phyloP scores from a whole-genome alignment of 1,140 invertebrate species.

The Lasioglossum baleicum region DNA sequence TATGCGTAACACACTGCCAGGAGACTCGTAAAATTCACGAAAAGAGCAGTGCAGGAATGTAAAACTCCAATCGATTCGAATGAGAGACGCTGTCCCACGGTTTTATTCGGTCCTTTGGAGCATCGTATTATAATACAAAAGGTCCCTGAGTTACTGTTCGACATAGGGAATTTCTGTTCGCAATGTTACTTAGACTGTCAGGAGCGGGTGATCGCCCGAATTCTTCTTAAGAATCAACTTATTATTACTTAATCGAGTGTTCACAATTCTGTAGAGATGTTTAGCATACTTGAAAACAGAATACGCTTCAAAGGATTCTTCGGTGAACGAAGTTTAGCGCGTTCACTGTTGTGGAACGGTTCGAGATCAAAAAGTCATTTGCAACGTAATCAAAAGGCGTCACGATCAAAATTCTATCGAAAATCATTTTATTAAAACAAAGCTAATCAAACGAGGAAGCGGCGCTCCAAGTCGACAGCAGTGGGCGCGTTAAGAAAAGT shows the following conservation, averaged over 20 bases:
- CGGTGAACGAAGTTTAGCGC: slow-evolving; percentile 15
- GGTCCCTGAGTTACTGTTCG: background rate
- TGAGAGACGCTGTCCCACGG: background rate
- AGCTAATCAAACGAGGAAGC: background rate
- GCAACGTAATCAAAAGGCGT: background rate
- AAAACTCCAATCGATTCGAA: background rate
- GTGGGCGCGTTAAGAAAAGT: slow-evolving; percentile 25
- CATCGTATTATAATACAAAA: background rate
- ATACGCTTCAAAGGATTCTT: slow-evolving; percentile 17
- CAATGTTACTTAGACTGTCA: background rate
- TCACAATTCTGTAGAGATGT: background rate
- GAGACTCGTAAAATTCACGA: slow-evolving; percentile 33
- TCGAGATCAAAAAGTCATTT: slow-evolving; percentile 19
- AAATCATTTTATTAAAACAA: too few species aligned
- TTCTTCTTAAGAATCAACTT: background rate
- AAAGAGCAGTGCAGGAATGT: slow-evolving; percentile 1
- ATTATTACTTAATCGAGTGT: background rate
- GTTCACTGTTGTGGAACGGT: slow-evolving; percentile 1
- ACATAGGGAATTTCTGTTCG: background rate
- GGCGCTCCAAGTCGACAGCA: background rate
- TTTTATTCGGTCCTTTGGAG: slow-evolving; percentile 24
- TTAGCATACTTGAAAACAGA: background rate
- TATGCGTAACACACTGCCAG: slow-evolving; percentile 63
- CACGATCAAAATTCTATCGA: background rate
- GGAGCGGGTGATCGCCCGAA: background rate